A percentile compares a stretch with the other conserved stretches of the same genome.
phyloP scores from a whole-genome alignment of 2,797 vertebrate species.

The Halcyon smyrnensis region DNA sequence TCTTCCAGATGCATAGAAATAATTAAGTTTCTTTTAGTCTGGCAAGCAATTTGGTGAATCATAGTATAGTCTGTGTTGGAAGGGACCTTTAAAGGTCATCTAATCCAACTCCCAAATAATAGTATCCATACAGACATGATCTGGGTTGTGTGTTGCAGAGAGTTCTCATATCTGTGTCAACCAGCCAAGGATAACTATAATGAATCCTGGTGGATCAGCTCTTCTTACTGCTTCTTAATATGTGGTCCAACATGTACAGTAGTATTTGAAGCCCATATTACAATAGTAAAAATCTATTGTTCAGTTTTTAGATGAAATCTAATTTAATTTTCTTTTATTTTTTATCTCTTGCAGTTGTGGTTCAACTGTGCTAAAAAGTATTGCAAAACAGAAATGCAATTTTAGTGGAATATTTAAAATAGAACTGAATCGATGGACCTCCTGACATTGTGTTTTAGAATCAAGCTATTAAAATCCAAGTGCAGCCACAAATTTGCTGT shows the following conservation, averaged over 20 bases:
- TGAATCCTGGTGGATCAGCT: constrained; percentile 14
- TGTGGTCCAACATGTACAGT: neutral
- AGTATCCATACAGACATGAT: constrained; percentile 15
- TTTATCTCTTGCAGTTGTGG: neutral
- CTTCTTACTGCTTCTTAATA: neutral
- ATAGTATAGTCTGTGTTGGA: neutral
- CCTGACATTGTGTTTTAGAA: neutral
- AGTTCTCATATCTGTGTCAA: constrained; percentile 32
- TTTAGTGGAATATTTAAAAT: neutral
- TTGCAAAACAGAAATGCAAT: neutral
- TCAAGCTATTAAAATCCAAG: neutral
- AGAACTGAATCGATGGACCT: neutral
- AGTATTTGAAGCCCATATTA: neutral
- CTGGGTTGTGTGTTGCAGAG: constrained; percentile 45
- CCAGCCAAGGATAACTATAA: constrained; percentile 28
- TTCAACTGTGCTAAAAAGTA: neutral
- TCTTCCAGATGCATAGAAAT: constrained; percentile 23
- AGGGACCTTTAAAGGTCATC: neutral
- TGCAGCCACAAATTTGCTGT: neutral
- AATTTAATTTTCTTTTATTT: neutral
- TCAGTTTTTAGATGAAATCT: neutral
- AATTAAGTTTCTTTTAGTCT: constrained; percentile 28
- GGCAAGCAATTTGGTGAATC: constrained; percentile 43
- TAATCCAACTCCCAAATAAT: neutral
- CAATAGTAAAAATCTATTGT: neutral